These are phyloP conservation scores for Sitophilus oryzae DNA, from an alignment of 1,140 invertebrate genomes.

Conservation along the genomic window DNA sequence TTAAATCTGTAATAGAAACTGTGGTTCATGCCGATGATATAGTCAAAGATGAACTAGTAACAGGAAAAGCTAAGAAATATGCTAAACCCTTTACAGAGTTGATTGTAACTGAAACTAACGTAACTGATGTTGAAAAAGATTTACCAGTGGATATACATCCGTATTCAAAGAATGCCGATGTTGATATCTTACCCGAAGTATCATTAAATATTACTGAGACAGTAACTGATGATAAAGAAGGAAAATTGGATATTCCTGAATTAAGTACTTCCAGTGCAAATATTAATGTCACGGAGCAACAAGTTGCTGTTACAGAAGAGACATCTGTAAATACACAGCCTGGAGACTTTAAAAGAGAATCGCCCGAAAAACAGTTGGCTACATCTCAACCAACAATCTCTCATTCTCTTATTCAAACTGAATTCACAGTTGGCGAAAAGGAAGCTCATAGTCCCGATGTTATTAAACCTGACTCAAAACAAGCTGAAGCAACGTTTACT, in stretches of 20 bases:
- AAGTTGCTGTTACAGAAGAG: conserved; percentile 43
- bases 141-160: conserved; percentile 42
- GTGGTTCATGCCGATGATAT: conserved; percentile 46
- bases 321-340: conserved; percentile 31
- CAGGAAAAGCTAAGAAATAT: conserved; percentile 48
- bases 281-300: conserved; percentile 40
- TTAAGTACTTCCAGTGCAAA: conserved; percentile 40
- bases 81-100: conserved; percentile 51
- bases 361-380: conserved; percentile 39
- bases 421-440: conserved; percentile 49
- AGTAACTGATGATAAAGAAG: conserved; percentile 39
- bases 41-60: conserved; percentile 39
- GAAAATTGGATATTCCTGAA: conserved; percentile 28
- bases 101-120: conserved; percentile 51
- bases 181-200: conserved; percentile 45
- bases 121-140: conserved; percentile 48
- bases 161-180: conserved; percentile 38
- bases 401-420: conserved; percentile 42
- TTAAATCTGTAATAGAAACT: conserved; percentile 49
- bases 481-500: conserved; percentile 44
- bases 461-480: conserved; percentile 48
- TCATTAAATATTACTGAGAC: conserved; percentile 48
- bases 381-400: conserved; percentile 38
- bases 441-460: conserved; percentile 45
- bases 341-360: conserved; percentile 31